A percentile compares a stretch with the other conserved stretches of the same genome.
phyloP scores from a whole-genome alignment of 2,888 invertebrate genomes.

The Sarcophaga rosellei region DNA sequence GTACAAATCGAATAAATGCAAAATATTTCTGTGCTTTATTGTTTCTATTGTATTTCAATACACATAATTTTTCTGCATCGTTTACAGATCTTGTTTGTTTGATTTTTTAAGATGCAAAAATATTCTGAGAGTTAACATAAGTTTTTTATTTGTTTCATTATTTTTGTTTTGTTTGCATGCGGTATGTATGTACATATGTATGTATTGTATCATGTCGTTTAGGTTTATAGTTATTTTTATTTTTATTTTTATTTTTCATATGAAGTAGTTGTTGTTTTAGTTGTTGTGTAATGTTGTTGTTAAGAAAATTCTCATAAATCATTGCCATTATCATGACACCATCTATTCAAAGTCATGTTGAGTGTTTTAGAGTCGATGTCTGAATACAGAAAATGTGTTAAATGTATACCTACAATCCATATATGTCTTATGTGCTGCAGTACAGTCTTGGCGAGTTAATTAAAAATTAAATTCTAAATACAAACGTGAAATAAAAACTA shows the following conservation, averaged over 20 bases:
- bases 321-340: slow-evolving; percentile 67
- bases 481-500: no score
- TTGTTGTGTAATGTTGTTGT: slow-evolving; percentile 35
- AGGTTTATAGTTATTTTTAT: slow-evolving; percentile 12
- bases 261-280: slow-evolving; percentile 7
- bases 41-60: neutral
- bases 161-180: no score
- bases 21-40: slow-evolving; percentile 15
- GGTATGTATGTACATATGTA: no score
- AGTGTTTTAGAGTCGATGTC: slow-evolving; percentile 50
- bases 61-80: no score
- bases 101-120: slow-evolving; percentile 39
- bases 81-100: slow-evolving; percentile 6
- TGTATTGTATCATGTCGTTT: neutral
- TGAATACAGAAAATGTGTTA: slow-evolving; percentile 39
- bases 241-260: slow-evolving; percentile 11
- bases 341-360: slow-evolving; percentile 67
- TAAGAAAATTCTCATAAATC: slow-evolving; percentile 61
- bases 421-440: neutral
- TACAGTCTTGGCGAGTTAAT: no score
- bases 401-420: neutral
- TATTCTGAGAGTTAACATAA: slow-evolving; percentile 46
- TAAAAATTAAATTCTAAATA: no score
- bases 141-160: neutral
- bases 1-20: slow-evolving; percentile 43